Evolutionary conservation across 2,797 vertebrate species (phyloP).

Genomic region (Notolepis coatsorum): DNA sequence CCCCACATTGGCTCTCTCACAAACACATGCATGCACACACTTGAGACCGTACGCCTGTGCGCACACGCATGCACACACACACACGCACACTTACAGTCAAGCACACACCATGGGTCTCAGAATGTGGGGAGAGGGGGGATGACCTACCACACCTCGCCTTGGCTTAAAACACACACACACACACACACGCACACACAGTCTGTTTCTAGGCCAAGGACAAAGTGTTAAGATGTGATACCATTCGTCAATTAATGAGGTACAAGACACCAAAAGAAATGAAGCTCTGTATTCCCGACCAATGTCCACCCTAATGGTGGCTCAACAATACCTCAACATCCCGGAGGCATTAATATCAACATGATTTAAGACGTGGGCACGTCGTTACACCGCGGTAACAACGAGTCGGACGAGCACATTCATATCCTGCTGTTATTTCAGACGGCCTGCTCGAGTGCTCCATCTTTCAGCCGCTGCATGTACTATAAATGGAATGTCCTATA

Average conservation of each 20-base stretch:
- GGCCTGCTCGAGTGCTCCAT: too few relatives aligned
- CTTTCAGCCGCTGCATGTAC: too few relatives aligned
- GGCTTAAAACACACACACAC: conserved; percentile 17
- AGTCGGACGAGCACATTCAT: too few relatives aligned
- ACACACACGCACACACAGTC: background rate
- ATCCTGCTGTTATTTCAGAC: too few relatives aligned
- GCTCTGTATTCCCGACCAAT: background rate
- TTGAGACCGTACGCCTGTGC: background rate
- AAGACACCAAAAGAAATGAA: too few relatives aligned
- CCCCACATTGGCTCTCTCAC: background rate
- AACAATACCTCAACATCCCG: background rate
- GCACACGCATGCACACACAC: conserved; percentile 16
- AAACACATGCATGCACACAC: conserved; percentile 3
- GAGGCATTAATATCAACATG: too few relatives aligned
- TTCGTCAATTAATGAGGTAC: background rate
- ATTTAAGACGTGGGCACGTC: too few relatives aligned
- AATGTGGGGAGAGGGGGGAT: conserved; percentile 16
- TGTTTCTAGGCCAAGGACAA: background rate
- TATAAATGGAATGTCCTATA: too few relatives aligned
- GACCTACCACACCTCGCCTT: conserved; percentile 1
- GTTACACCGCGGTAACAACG: too few relatives aligned
- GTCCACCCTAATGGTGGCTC: background rate
- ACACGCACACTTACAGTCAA: background rate
- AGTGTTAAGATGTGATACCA: background rate
- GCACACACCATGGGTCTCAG: conserved; percentile 13